Base-by-base conservation (phyloP, 2,888 invertebrate species). In the Amphipoea oculea region DNA sequence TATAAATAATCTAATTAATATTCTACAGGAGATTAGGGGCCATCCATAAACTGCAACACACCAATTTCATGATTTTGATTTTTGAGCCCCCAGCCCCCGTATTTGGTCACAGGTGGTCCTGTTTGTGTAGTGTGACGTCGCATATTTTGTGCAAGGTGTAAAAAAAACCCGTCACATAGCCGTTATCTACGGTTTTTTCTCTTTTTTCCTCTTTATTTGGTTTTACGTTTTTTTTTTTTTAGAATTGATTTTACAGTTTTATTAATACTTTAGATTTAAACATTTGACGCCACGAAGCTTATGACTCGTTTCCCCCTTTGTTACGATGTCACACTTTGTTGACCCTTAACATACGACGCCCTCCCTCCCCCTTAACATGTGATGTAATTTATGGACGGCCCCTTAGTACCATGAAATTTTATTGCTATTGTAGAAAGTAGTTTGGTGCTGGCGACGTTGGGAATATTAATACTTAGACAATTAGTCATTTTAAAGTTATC, bases 371-470 rank as follows among this genome's bases (percentile, higher is more conserved):
- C 14, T 20, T 36, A 36, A 54, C 0, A 54, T 23, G 23, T 51
- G 36, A 9, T 23, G 54, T 71, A n/a, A 42, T 71, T 42, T 42
- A 20, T 62, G n/a, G 62, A 62, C 12, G 12, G 11, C 20, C 62
- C 11, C 63, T 42, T n/a, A 20, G 48, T 71, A 82, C 51, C 42
- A 70, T 83, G 79, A 81, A 81, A 81, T 88, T 66, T 81, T 82
- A 89, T 84, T 84, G 84, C 75, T 57, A 68, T 57, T 51, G 23
- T 45, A 48, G 3, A 85, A 70, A 73, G n/a, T 74, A 14, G 29
- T 66, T 65, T 67, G 6, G 17, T 66, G 4, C 36, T 29, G 23
- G 5, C 7, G 70, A 70, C 14, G 14, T 57, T 69, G 36, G 5
- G 11, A 40, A 54, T 60, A 65, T 14, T 62, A 29, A 45, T 68